phyloP scores from a whole-genome alignment of 2,888 invertebrate genomes.

The Rhamphomyia laevipes region DNA sequence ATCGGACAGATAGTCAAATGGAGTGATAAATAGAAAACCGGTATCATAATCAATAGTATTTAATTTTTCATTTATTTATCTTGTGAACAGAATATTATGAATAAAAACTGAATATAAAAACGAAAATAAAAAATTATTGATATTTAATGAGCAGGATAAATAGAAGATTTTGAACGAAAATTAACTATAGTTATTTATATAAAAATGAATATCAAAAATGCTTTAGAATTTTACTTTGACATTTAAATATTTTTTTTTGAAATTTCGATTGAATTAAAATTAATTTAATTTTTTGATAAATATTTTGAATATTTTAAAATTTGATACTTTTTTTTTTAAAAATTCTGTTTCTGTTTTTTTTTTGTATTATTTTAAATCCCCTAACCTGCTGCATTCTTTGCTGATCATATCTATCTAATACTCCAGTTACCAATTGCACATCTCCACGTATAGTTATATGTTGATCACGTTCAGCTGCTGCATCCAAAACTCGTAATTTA shows the following conservation, averaged over 20 bases:
- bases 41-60: no score
- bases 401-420: slow-evolving; percentile 62
- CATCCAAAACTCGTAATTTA: slow-evolving; percentile 69
- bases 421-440: slow-evolving; percentile 63
- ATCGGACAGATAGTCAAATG: no score
- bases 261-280: no score
- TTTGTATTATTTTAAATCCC: slow-evolving; percentile 30
- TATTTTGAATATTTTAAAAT: neutral
- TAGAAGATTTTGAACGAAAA: no score
- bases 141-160: no score
- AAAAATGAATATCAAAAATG: neutral
- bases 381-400: slow-evolving; percentile 80
- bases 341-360: slow-evolving; percentile 1
- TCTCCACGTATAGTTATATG: slow-evolving; percentile 70
- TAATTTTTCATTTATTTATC: no score
- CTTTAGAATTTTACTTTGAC: neutral
- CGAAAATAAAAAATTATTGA: no score
- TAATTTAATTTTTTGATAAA: neutral
- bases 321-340: neutral
- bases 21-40: no score
- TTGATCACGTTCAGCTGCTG: slow-evolving; percentile 72
- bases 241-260: neutral
- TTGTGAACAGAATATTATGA: no score
- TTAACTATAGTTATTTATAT: no score
- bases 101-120: no score